These are phyloP conservation scores for Argentina silus DNA, from an alignment of 2,797 vertebrate species.

Conservation along the genomic window DNA sequence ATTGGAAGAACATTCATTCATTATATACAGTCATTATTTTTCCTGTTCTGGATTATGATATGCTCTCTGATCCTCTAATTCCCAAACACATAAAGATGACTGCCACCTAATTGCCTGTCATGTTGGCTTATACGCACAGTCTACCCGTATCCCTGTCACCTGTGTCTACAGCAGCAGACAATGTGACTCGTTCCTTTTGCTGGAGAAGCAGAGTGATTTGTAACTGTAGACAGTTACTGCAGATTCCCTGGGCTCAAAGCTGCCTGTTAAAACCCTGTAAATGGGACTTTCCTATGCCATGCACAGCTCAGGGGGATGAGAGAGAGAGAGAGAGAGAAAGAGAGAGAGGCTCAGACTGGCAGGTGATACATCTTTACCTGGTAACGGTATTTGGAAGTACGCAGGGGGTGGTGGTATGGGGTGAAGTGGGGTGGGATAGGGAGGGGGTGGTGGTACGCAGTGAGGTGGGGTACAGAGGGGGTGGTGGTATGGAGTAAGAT, in stretches of 20 bases:
- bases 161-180: no score
- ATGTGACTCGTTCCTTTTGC: constrained; percentile 3
- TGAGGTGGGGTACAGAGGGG: no score
- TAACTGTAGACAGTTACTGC: constrained; percentile 47
- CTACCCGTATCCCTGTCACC: constrained; percentile 1
- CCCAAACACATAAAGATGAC: constrained; percentile 59
- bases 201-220: constrained; percentile 53
- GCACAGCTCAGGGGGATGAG: constrained; percentile 21
- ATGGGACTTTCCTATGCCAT: constrained; percentile 40
- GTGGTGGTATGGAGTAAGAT: background rate
- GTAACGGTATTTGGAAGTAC: background rate
- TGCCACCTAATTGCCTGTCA: constrained; percentile 44
- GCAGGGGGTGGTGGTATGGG: background rate
- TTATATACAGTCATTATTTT: background rate
- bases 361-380: background rate
- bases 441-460: background rate
- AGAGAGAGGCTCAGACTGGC: background rate
- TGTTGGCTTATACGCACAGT: background rate
- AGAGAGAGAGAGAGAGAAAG: background rate
- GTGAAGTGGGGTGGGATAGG: no score
- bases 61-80: constrained; percentile 57
- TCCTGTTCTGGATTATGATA: constrained; percentile 44
- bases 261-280: constrained; percentile 40
- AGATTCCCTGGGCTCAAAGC: constrained; percentile 39
- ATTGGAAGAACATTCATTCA: constrained; percentile 31